These are phyloP conservation scores for Anneissia japonica DNA, from an alignment of 35 echinoderm and acorn worm species.

Conservation along the genomic window DNA sequence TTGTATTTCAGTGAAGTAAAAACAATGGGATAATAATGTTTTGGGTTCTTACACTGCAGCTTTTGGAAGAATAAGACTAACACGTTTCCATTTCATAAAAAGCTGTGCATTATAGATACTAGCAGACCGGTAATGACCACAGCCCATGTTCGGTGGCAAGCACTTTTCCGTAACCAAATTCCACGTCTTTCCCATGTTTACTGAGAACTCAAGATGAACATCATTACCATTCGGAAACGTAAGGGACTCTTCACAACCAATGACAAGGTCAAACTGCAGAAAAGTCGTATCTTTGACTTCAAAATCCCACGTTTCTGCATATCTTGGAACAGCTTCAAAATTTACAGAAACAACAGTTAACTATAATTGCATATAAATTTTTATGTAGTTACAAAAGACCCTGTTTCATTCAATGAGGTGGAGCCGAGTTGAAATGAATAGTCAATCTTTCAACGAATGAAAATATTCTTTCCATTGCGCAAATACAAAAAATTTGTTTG, in stretches of 20 bases:
- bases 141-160: constrained; percentile 79
- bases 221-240: constrained; percentile 6
- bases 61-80: constrained; percentile 55
- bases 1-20: neutral
- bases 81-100: constrained; percentile 61
- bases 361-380: too few species aligned
- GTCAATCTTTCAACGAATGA: too few species aligned
- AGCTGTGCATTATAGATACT: constrained; percentile 58
- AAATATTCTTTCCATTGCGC: too few species aligned
- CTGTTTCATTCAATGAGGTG: too few species aligned
- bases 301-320: constrained; percentile 95
- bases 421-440: too few species aligned
- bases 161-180: constrained; percentile 56
- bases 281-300: constrained; percentile 59
- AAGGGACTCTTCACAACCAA: constrained; percentile 48
- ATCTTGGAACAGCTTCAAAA: constrained; percentile 55
- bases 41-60: constrained; percentile 57
- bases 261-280: constrained; percentile 76
- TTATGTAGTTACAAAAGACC: too few species aligned
- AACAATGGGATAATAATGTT: neutral
- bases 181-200: constrained; percentile 80
- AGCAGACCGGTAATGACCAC: constrained; percentile 51
- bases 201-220: constrained; percentile 62
- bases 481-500: too few species aligned
- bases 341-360: too few species aligned